phyloP scores from a whole-genome alignment of 2,113 vertebrate species.

The Equus przewalskii region DNA sequence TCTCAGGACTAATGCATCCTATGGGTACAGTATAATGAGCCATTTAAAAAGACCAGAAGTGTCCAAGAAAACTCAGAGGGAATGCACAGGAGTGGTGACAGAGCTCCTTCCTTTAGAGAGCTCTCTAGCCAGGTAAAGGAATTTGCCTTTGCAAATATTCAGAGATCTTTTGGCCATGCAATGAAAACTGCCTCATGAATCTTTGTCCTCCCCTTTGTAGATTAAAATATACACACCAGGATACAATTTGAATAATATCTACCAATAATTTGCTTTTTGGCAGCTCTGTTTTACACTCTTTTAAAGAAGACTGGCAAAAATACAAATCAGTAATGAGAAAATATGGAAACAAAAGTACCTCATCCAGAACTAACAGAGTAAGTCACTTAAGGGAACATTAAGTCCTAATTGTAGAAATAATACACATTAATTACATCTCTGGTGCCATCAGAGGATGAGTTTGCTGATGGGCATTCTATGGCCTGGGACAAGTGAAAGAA shows the following conservation, averaged over 20 bases:
- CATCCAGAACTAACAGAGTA: constrained; percentile 66
- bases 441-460: background rate
- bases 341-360: constrained; percentile 64
- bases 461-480: background rate
- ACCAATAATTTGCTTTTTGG: constrained; percentile 9
- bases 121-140: background rate
- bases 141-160: constrained; percentile 5
- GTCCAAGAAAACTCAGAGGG: background rate
- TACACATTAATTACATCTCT: constrained; percentile 42
- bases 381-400: constrained; percentile 73
- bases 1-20: background rate
- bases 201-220: constrained; percentile 21
- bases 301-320: constrained; percentile 52
- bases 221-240: constrained; percentile 51
- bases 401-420: constrained; percentile 76
- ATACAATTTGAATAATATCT: constrained; percentile 57
- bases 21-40: fast-evolving
- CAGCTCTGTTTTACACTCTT: background rate
- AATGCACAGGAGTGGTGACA: fast-evolving
- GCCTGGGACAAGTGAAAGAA: background rate
- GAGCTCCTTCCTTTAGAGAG: background rate
- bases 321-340: constrained; percentile 64
- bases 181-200: background rate
- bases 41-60: background rate
- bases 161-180: background rate